phyloP scores from a whole-genome alignment of 2,113 vertebrate species.

The Phrynocephalus versicolor region DNA sequence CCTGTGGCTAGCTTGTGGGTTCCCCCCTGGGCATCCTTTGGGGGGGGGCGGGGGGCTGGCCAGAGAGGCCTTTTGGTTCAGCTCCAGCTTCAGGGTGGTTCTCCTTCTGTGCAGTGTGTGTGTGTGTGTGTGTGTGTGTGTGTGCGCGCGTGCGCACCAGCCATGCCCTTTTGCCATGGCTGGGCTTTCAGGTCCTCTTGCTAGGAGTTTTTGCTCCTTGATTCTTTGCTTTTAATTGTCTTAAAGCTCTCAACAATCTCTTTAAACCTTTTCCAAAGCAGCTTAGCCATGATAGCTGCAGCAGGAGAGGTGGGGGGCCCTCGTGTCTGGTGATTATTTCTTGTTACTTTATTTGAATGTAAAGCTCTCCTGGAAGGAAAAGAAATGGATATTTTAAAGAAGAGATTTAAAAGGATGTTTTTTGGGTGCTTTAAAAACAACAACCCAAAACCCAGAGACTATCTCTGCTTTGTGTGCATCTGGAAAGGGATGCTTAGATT shows the following conservation, averaged over 20 bases:
- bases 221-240: constrained; percentile 32
- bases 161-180: not conserved
- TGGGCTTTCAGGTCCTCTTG: not conserved
- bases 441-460: too few species aligned
- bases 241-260: constrained; percentile 25
- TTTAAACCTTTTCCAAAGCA: constrained; percentile 33
- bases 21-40: not conserved
- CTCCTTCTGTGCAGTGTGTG: not conserved
- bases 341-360: not conserved
- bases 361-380: constrained; percentile 7
- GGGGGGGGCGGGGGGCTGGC: not conserved
- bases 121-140: too few species aligned
- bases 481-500: too few species aligned
- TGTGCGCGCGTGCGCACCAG: too few species aligned
- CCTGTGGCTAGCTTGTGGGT: too few species aligned
- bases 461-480: too few species aligned
- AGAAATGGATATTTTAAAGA: too few species aligned
- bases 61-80: not conserved
- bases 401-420: not conserved
- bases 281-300: constrained; percentile 9
- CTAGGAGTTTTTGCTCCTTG: not conserved
- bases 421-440: too few species aligned
- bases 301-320: not conserved
- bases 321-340: not conserved
- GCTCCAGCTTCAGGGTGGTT: not conserved